Base-by-base conservation (phyloP, 2,797 vertebrate genomes). In the Margarornis squamiger region DNA sequence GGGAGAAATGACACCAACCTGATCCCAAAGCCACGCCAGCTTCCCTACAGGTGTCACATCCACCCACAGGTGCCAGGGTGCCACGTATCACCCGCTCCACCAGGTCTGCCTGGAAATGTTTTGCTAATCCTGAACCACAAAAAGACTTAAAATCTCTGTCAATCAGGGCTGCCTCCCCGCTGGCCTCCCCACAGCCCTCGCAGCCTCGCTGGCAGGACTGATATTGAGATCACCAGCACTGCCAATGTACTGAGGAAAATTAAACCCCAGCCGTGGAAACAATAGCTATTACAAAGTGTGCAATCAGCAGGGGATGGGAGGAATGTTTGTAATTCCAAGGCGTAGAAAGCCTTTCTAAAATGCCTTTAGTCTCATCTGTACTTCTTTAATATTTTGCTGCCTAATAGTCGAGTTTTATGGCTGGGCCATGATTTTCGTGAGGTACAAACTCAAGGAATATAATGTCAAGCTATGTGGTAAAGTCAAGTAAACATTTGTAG, bases 401-500 rank as follows among this genome's bases (percentile, higher is more conserved):
- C 43, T 84, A 54, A 66, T 1, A 11, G 51, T 9, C 65, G 68
- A 0, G 14, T 46, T 89, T 80, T 46, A 72, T 3, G 80, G 74
- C 52, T 19, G 46, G 57, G 61, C 23, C 23, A 1, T 23, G 17
- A 91, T 63, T 65, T 59, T 36, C 49, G 41, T 0, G 38, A 85
- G 49, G 46, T 13, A 14, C 73, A 80, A 91, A 91, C 75, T 81
- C 52, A 26, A 12, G 10, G 30, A 19, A 41, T 3, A 4, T 22
- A 66, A 88, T 7, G 85, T 72, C 90, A 86, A 76, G 86, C 89
- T 45, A 36, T 6, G 62, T 20, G 58, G 39, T 29, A 23, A 86
- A 94, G 32, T 79, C 86, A 94, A 91, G 58, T 30, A 87, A 94
- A 97, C 75, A 34, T 90, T 79, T 67, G 66, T 61, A 82, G 67